Evolutionary conservation across 2,113 vertebrate species (phyloP).

Genomic region (Varanus salvator): DNA sequence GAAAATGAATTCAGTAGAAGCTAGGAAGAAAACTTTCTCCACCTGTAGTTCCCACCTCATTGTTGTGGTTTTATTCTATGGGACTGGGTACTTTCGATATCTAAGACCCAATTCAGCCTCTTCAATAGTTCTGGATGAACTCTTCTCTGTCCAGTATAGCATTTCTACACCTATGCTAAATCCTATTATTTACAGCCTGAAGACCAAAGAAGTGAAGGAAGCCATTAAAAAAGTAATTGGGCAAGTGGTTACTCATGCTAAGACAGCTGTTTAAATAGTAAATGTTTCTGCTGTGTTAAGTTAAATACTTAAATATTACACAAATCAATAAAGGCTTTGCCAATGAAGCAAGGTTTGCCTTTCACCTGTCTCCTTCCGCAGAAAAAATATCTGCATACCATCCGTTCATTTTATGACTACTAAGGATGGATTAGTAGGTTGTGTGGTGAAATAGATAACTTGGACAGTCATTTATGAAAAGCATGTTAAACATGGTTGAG

Average conservation of each 20-base stretch:
- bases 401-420: too few relatives aligned
- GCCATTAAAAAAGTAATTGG: constrained; percentile 47
- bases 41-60: constrained; percentile 50
- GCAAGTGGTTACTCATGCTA: background rate
- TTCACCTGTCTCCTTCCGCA: too few relatives aligned
- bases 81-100: constrained; percentile 36
- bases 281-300: background rate
- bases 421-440: too few relatives aligned
- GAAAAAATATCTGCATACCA: too few relatives aligned
- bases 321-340: background rate
- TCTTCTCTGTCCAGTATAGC: constrained; percentile 60
- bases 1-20: background rate
- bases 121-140: constrained; percentile 19
- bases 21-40: constrained; percentile 30
- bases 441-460: too few relatives aligned
- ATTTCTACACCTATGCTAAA: constrained; percentile 53
- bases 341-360: too few relatives aligned
- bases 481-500: too few relatives aligned
- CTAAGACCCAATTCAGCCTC: background rate
- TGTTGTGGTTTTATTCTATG: background rate
- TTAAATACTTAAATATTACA: background rate
- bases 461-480: too few relatives aligned
- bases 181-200: constrained; percentile 57
- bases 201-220: constrained; percentile 64
- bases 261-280: too few relatives aligned